Percentiles rank a stretch among this genome's conserved stretches.
Conservation (phyloP, 2,888 invertebrate genomes). For the Patella caerulea region DNA sequence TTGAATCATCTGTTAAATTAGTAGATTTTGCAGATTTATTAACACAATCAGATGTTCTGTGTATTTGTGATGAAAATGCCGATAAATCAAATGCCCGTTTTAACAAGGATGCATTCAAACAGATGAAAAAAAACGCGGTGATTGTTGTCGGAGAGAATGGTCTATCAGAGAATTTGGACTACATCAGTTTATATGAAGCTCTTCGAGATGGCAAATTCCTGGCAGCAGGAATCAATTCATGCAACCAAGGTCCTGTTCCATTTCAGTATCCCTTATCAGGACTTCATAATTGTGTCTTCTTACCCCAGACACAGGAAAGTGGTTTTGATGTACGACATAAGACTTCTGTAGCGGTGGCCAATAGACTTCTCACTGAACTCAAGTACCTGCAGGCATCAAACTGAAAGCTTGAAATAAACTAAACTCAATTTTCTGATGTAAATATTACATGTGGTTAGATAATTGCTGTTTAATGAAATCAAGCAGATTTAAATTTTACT, state of each 20-base stretch:
- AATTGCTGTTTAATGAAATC: too few species aligned
- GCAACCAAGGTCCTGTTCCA: constrained; percentile 89
- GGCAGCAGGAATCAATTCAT: constrained; percentile 92
- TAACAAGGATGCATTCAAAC: constrained; percentile 81
- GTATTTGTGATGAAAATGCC: constrained; percentile 81
- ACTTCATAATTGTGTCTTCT: constrained; percentile 84
- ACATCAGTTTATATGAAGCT: constrained; percentile 83
- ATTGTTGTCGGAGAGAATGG: constrained; percentile 81
- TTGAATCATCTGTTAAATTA: constrained; percentile 75
- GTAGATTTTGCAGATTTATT: constrained; percentile 82
- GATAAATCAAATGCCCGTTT: constrained; percentile 85
- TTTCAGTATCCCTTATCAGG: constrained; percentile 82
- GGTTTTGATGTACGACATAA: constrained; percentile 36
- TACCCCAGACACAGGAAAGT: constrained; percentile 74
- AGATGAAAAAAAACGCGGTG: constrained; percentile 88
- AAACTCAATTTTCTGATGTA: too few species aligned
- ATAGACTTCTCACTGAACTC: constrained; percentile 29
- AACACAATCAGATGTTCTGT: constrained; percentile 85
- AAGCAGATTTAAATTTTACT: too few species aligned
- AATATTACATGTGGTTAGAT: too few species aligned
- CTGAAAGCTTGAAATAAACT: too few species aligned
- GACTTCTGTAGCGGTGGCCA: constrained; percentile 30
- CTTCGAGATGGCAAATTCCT: constrained; percentile 80
- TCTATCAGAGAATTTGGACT: constrained; percentile 78
- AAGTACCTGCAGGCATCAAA: too few species aligned